Evolutionary conservation across 2,113 vertebrate species (phyloP).

Genomic region (Plecotus auritus): DNA sequence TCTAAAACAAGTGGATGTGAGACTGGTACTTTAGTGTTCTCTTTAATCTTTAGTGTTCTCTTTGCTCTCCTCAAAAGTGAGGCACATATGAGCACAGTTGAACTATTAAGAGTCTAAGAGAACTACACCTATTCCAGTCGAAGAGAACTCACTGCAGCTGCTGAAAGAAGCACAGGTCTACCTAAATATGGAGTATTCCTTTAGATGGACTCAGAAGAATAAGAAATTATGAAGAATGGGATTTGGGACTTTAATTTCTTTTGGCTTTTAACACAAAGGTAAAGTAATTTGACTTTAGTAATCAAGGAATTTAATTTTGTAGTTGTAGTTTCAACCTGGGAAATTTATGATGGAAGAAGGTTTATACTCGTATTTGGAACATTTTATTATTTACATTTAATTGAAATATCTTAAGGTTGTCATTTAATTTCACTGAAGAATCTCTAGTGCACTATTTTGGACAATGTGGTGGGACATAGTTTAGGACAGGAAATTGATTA

Average conservation of each 20-base stretch:
- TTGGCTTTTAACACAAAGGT: neutral
- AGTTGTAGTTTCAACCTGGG: neutral
- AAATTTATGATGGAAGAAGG: neutral
- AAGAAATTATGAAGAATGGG: neutral
- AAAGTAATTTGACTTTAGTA: conserved; percentile 24
- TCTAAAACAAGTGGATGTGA: neutral
- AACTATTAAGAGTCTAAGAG: neutral
- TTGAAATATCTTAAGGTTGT: neutral
- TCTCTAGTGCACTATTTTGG: neutral
- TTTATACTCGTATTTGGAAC: neutral
- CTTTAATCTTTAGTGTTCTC: neutral
- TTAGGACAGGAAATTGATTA: neutral
- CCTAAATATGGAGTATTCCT: neutral
- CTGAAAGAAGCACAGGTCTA: neutral
- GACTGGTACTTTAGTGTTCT: too few species aligned
- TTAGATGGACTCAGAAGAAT: neutral
- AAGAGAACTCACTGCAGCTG: neutral
- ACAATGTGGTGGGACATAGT: neutral
- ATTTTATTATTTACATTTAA: neutral
- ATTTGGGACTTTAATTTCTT: neutral
- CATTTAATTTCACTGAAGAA: neutral
- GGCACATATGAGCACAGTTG: neutral
- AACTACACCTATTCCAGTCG: neutral
- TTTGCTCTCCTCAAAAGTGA: neutral
- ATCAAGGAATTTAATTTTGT: neutral